These are phyloP conservation scores for Neolamprologus variostigma DNA, from an alignment of 2,113 vertebrate genomes.

Conservation along the genomic window DNA sequence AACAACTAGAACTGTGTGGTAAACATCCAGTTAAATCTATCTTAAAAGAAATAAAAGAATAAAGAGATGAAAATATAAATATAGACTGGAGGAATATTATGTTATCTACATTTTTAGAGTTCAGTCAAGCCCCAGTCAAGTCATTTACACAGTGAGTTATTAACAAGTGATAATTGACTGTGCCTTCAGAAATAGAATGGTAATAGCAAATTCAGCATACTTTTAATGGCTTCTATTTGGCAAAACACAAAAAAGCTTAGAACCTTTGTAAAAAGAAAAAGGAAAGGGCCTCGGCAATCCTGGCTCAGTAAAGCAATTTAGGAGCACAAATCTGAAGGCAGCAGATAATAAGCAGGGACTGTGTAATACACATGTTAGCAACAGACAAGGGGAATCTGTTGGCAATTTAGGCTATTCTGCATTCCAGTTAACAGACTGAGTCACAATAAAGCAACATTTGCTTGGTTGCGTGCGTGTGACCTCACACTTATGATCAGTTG, in stretches of 20 bases:
- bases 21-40: not conserved
- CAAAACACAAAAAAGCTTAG: not conserved
- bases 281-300: not conserved
- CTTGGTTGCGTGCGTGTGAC: not conserved
- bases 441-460: not conserved
- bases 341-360: not conserved
- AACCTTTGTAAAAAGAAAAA: not conserved
- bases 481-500: not conserved
- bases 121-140: not conserved
- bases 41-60: not conserved
- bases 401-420: not conserved
- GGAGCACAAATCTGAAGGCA: not conserved
- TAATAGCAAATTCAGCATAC: not conserved
- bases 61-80: not conserved
- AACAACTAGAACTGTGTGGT: not conserved
- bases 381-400: not conserved
- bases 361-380: not conserved
- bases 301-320: not conserved
- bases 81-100: not conserved
- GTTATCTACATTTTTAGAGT: not conserved
- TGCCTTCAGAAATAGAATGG: not conserved
- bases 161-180: not conserved
- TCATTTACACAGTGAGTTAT: not conserved
- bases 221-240: not conserved
- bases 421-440: not conserved